A percentile compares a stretch with the other conserved stretches of the same genome.
Conservation (phyloP, 2,113 vertebrate genomes). For the Sisor rabdophorus region DNA sequence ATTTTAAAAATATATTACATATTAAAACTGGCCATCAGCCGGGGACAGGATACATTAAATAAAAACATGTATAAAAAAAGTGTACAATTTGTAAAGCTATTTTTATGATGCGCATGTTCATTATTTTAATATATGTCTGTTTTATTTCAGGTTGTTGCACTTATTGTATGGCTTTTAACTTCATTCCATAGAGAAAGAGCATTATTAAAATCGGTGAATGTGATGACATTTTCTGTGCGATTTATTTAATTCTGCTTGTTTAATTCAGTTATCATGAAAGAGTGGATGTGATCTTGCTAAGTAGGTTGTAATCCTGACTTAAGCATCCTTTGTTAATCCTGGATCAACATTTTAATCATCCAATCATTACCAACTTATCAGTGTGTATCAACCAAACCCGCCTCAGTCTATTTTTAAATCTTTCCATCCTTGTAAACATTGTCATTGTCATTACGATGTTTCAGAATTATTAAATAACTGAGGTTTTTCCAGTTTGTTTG, state of each 20-base stretch:
- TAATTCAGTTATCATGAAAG: too few relatives aligned
- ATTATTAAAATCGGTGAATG: conserved; percentile 57
- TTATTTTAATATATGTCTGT: conserved; percentile 70
- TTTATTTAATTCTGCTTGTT: conserved; percentile 1
- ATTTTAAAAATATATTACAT: conserved; percentile 34
- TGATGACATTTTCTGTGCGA: conserved; percentile 4
- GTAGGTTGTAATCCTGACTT: too few relatives aligned
- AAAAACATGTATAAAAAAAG: conserved; percentile 70
- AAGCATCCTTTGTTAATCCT: too few relatives aligned
- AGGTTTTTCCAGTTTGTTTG: too few relatives aligned
- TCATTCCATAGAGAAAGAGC: conserved; percentile 50
- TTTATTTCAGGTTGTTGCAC: conserved; percentile 60
- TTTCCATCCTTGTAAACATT: too few relatives aligned
- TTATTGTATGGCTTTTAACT: conserved; percentile 61
- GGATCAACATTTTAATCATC: too few relatives aligned
- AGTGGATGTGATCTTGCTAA: too few relatives aligned
- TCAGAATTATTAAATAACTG: too few relatives aligned
- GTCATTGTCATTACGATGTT: too few relatives aligned
- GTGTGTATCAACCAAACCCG: too few relatives aligned
- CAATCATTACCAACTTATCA: too few relatives aligned
- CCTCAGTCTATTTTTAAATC: too few relatives aligned
- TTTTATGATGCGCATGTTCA: conserved; percentile 74
- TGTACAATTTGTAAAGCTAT: conserved; percentile 78
- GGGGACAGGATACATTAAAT: conserved; percentile 28
- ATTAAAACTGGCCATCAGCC: conserved; percentile 22